Evolutionary conservation across 2,888 invertebrate species (phyloP), one percentile per base, ranked within the genome.

Genomic region (Halictus ligatus): DNA sequence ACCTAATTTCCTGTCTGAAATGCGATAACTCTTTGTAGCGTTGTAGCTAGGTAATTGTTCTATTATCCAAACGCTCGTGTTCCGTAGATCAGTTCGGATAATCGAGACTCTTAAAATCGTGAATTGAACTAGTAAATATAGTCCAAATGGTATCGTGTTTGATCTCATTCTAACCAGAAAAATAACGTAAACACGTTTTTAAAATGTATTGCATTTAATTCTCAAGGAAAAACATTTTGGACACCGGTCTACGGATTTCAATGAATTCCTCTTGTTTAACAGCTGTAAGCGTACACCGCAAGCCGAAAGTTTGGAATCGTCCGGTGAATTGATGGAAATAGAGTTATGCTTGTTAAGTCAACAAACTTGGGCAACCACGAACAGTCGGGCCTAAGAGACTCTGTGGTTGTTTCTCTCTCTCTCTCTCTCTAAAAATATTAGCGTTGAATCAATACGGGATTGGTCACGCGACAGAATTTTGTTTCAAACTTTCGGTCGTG

Each of bases 371-470:
- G 18, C 67, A 21, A 18, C 67, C 67, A 10, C 67, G 35, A 69
- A 40, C 35, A 35, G 21, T 21, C 18, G 4, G 4, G 8, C 7
- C 29, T 35, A 35, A 69, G 29, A 35, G 67, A 21, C 35, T 18
- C 2, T 3, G 18, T 40, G 29, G 67, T 35, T 69, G 67, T 69
- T 69, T 69, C n/a, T n/a, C n/a, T n/a, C n/a, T n/a, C n/a, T n/a
- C n/a, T n/a, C n/a, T n/a, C n/a, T n/a, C n/a, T n/a, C 67, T 69
- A 69, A 69, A 69, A 35, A 69, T 69, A 69, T 69, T 40, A 35
- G 10, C 67, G 18, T 35, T 35, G 67, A 35, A 35, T 69, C 35
- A 69, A 18, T 18, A 29, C 3, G 18, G 35, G 35, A 15, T 21
- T 40, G 18, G 35, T 69, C 67, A 69, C 40, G 35, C 67, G 67